Percentiles rank a stretch among this genome's conserved stretches.
These are phyloP conservation scores for Falco rusticolus DNA, from an alignment of 2,797 vertebrate species.

Conservation along the genomic window DNA sequence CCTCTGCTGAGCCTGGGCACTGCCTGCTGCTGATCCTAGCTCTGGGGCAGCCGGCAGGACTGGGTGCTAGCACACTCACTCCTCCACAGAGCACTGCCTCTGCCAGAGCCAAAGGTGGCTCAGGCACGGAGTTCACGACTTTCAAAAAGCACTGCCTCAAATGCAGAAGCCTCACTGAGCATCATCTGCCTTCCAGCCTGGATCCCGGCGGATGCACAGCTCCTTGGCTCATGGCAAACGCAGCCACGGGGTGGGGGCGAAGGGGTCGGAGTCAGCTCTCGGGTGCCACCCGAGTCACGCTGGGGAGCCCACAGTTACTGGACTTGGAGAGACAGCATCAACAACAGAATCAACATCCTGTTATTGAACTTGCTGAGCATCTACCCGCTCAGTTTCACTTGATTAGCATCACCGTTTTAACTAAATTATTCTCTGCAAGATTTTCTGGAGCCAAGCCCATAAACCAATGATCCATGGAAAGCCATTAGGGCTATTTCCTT, in stretches of 20 bases:
- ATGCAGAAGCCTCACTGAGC: background rate
- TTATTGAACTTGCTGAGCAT: background rate
- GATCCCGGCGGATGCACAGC: no score
- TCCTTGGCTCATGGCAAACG: background rate
- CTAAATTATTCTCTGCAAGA: conserved; percentile 3
- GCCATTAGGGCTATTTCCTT: background rate
- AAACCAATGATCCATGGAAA: background rate
- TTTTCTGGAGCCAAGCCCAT: conserved; percentile 21
- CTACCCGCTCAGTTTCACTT: background rate
- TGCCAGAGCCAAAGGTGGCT: background rate
- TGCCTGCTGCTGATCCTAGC: background rate
- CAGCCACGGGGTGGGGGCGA: background rate
- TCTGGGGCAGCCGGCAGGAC: background rate
- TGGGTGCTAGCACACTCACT: background rate
- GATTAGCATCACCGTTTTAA: background rate
- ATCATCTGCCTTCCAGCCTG: background rate
- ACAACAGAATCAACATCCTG: background rate
- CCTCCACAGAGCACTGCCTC: background rate
- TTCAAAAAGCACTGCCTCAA: background rate
- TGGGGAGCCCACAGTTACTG: background rate
- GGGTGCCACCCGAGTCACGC: background rate
- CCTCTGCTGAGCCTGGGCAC: background rate
- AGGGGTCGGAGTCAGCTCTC: background rate
- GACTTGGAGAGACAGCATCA: background rate
- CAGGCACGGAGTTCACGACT: background rate